Percentiles rank a stretch among this genome's conserved stretches.
Conservation (phyloP, 2,113 vertebrate genomes). For the Boulengeromyrus knoepffleri region DNA sequence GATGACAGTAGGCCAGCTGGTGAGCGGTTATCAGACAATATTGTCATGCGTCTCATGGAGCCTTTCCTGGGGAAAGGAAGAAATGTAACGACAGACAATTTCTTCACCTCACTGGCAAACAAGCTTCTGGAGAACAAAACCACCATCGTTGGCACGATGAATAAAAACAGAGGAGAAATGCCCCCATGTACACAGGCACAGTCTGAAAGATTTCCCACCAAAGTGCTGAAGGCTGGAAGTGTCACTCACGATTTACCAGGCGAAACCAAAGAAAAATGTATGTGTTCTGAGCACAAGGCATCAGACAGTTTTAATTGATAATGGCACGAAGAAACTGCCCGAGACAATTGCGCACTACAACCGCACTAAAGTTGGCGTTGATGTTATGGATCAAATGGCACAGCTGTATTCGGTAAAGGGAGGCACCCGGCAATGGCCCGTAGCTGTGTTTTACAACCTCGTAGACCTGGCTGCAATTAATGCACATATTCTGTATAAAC, state of each 20-base stretch:
- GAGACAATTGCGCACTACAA: not conserved
- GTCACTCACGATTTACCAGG: not conserved
- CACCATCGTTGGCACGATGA: not conserved
- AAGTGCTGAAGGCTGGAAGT: not conserved
- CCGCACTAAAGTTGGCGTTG: not conserved
- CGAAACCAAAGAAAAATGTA: not conserved
- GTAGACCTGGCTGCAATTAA: not conserved
- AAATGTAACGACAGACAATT: constrained; percentile 24
- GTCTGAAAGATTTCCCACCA: not conserved
- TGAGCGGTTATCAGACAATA: not conserved
- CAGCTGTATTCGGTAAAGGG: not conserved
- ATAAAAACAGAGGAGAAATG: not conserved
- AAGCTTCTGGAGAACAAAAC: constrained; percentile 1
- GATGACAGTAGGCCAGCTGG: not conserved
- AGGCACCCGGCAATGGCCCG: not conserved
- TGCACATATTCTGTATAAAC: not conserved
- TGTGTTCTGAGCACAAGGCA: not conserved
- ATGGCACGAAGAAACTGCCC: not conserved
- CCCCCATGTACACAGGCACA: not conserved
- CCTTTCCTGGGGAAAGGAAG: constrained; percentile 23
- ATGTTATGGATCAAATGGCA: constrained; percentile 6
- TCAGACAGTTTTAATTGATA: not conserved
- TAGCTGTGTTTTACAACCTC: constrained; percentile 10
- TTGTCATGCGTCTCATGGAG: not conserved
- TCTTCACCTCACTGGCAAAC: constrained; percentile 21